Evolutionary conservation across 2,888 invertebrate genomes (phyloP).

Genomic region (Pherbina coryleti): DNA sequence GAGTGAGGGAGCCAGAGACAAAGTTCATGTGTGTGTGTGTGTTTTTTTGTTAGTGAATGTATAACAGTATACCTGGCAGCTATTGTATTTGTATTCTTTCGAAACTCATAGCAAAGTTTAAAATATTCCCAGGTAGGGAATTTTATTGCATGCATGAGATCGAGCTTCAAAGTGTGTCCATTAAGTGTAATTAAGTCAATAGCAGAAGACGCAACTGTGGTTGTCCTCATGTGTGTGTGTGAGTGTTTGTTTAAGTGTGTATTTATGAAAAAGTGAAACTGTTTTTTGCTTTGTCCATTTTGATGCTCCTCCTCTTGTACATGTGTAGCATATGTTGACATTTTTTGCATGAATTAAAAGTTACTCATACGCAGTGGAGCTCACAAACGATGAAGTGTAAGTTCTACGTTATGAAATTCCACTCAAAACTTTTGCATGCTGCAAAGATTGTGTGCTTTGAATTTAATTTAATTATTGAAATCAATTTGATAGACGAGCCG

Average conservation of each 20-base stretch:
- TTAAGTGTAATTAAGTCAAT: slow-evolving; percentile 34
- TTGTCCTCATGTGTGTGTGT: background rate
- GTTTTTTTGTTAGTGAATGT: background rate
- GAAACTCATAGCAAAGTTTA: slow-evolving; percentile 38
- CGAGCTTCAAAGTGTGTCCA: slow-evolving; percentile 10
- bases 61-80: background rate
- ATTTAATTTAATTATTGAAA: too few species aligned
- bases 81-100: slow-evolving; percentile 6
- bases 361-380: too few species aligned
- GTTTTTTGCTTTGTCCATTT: too few species aligned
- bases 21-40: slow-evolving; percentile 27
- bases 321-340: too few species aligned
- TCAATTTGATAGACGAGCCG: too few species aligned
- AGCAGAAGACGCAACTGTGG: background rate
- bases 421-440: slow-evolving; percentile 13
- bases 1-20: background rate
- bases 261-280: background rate
- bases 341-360: too few species aligned
- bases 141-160: slow-evolving; percentile 25
- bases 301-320: too few species aligned
- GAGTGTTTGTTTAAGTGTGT: slow-evolving; percentile 35
- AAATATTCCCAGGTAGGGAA: slow-evolving; percentile 35
- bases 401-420: too few species aligned
- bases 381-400: too few species aligned
- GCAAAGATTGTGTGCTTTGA: slow-evolving; percentile 14